These are phyloP conservation scores for Oasisia sp. DNA, from an alignment of 2,888 invertebrate species.

Conservation along the genomic window DNA sequence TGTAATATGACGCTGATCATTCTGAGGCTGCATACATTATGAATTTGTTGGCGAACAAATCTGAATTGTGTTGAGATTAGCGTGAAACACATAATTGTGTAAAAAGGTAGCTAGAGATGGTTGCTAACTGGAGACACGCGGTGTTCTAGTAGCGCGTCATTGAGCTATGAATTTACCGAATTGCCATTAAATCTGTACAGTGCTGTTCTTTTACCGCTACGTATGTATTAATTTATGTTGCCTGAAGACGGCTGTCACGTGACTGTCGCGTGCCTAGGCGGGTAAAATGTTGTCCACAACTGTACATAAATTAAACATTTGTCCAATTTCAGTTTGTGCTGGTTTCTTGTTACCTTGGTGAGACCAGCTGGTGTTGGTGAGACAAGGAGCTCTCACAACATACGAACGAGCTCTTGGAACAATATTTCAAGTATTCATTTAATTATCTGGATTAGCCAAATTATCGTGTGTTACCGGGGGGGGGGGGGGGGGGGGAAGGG, in stretches of 20 bases:
- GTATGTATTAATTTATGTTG: not conserved
- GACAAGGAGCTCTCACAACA: no score
- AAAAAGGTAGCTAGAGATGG: not conserved
- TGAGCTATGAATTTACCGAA: not conserved
- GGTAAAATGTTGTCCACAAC: not conserved
- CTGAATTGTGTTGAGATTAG: not conserved
- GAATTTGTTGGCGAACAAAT: no score
- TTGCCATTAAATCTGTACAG: slow-evolving; percentile 11
- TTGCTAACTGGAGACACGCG: not conserved
- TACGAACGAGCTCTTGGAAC: no score
- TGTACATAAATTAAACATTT: not conserved
- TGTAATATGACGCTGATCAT: not conserved
- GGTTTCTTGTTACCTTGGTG: not conserved
- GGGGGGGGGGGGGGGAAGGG: no score
- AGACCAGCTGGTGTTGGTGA: no score
- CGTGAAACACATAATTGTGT: not conserved
- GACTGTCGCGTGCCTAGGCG: not conserved
- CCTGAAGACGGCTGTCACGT: not conserved
- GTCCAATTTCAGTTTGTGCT: not conserved
- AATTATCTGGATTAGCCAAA: no score
- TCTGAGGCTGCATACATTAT: not conserved
- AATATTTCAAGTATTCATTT: no score
- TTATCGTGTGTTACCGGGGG: no score
- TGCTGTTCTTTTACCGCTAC: not conserved
- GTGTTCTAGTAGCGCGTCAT: not conserved